Evolutionary conservation across 2,888 invertebrate genomes (phyloP), one percentile per base, ranked within the genome.

Genomic region (Sclerodermus sp.): DNA sequence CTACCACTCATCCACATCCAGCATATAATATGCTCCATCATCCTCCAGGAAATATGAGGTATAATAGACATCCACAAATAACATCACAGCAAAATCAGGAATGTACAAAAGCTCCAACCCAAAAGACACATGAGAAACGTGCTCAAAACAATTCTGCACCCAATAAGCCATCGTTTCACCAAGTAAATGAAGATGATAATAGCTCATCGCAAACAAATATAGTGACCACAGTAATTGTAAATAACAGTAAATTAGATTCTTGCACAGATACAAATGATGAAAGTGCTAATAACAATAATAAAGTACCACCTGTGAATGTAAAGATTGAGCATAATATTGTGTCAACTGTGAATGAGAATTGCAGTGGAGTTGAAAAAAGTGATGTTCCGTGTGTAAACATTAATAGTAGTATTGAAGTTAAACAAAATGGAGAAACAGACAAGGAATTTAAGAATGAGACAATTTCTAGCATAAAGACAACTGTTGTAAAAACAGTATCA

Each of bases 11-110:
- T 47, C 52, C 55, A 2, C 55, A 63, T 42, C 42, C 66, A 23
- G 43, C 56, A 40, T 80, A 79, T 69, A 68, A 79, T 45, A 79
- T 78, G 1, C 69, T 63, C 54, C 72, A 58, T 49, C 79, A 43
- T 67, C 77, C 36, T 64, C 74, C 41, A 77, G 80, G 15, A 81
- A 82, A 62, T 79, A 81, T 67, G 79, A 83, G 71, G 81, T 67
- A 64, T 41, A 53, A 49, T 31, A 67, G 64, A 29, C 71, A 70
- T 48, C 55, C 64, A 14, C 64, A 67, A 50, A 50, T 64, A 14
- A 45, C 83, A 79, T 62, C 82, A 81, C 70, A 73, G 54, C 57
- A 63, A 49, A 51, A 60, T 37, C 61, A 65, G 47, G 60, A 69
- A 47, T 52, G 58, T 38, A 42, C 54, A 13, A 66, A 63, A 49